Percentiles rank a stretch among this genome's conserved stretches.
These are phyloP conservation scores for Philereme vetulata DNA, from an alignment of 2,888 invertebrate species.

Conservation along the genomic window DNA sequence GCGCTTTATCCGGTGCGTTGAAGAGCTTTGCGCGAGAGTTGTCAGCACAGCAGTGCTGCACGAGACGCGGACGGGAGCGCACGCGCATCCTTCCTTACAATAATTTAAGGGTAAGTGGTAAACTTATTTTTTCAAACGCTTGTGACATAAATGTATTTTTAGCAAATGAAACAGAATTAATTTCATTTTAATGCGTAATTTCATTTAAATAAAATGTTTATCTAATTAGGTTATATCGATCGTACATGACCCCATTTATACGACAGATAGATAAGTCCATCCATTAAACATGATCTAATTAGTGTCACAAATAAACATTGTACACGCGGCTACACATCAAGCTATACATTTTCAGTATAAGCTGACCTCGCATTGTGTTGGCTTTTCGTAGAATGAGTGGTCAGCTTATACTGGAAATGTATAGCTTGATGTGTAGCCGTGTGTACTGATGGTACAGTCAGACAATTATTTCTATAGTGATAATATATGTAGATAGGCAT, in stretches of 20 bases:
- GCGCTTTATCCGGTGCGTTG: conserved; percentile 26
- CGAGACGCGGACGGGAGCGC: conserved; percentile 38
- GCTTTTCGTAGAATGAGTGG: no score
- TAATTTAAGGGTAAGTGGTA: conserved; percentile 27
- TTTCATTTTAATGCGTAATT: no score
- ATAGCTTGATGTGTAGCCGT: no score
- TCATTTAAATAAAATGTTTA: not conserved
- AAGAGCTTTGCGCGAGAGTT: conserved; percentile 38
- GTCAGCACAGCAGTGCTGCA: conserved; percentile 35
- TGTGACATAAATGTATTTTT: not conserved
- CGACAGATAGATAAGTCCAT: no score
- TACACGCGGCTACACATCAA: no score
- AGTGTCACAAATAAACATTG: no score
- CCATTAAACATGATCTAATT: no score
- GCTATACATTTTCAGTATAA: no score
- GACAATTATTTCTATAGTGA: not conserved
- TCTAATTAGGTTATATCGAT: conserved; percentile 5
- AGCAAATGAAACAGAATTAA: no score
- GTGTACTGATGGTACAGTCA: no score
- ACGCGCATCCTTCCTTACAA: conserved; percentile 32
- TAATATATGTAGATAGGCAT: conserved; percentile 20
- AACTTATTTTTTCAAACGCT: conserved; percentile 10
- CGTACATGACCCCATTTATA: not conserved
- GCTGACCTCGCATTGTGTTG: no score
- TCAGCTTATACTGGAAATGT: no score